These are phyloP conservation scores for Tolypeutes matacus DNA, from an alignment of 2,797 vertebrate species.

Conservation along the genomic window DNA sequence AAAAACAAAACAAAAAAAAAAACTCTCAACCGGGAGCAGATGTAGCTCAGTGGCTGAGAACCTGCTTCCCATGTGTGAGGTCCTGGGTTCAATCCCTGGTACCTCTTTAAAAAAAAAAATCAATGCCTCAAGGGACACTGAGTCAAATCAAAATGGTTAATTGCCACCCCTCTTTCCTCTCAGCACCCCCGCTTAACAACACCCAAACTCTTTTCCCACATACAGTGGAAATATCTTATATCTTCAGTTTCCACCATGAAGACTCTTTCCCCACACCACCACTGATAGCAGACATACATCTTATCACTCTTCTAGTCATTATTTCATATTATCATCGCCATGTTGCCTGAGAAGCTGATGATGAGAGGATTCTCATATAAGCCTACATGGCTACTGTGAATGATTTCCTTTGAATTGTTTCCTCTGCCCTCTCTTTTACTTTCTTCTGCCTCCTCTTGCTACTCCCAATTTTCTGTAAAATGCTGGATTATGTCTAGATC, in stretches of 20 bases:
- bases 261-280: not conserved
- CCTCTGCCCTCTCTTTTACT: not conserved
- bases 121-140: not conserved
- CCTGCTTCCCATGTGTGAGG: too few relatives aligned
- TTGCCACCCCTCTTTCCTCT: not conserved
- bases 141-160: not conserved
- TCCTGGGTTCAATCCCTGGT: too few relatives aligned
- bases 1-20: too few relatives aligned
- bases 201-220: not conserved
- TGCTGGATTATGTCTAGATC: not conserved
- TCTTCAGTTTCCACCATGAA: not conserved
- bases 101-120: not conserved
- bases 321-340: not conserved
- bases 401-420: not conserved
- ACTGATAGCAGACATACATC: not conserved
- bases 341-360: not conserved
- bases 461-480: constrained; percentile 17
- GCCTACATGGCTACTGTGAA: not conserved
- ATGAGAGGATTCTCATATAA: not conserved
- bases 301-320: not conserved
- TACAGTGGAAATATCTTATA: not conserved
- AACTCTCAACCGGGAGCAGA: too few relatives aligned
- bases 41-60: too few relatives aligned
- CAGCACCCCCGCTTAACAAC: not conserved
- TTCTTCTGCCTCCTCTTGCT: constrained; percentile 12